Evolutionary conservation across 1,140 invertebrate genomes (phyloP), one percentile per base, ranked within the genome.

Genomic region (Leptopilina clavipes): DNA sequence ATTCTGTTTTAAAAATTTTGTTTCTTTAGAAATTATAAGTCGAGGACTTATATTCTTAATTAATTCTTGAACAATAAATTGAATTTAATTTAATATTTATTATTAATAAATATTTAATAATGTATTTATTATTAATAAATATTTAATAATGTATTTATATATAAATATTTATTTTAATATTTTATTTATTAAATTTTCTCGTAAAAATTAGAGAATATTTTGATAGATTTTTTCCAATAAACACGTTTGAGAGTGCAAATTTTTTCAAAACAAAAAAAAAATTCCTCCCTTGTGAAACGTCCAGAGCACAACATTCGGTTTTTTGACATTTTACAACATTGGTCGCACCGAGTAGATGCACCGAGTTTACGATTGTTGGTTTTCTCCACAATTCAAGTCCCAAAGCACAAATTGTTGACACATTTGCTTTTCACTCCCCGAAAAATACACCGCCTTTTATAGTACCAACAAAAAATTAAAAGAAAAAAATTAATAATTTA

Each of bases 231-330:
- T 9, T 5, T 40, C n/a, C 48, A 65, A 25, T 1, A 1, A 65
- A 65, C 14, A 14, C 59, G 59, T 65, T 65, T 65, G 22, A 65
- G 59, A 65, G 31, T 65, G 59, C 59, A 65, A 19, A 31, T 31
- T 1, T 31, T n/a, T n/a, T n/a, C n/a, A n/a, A n/a, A n/a, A n/a
- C n/a, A 14, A 14, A 31, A 31, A 31, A 65, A 65, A 12, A 22
- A 7, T 12, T 19, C 10, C 52, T 10, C 5, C 22, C 59, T 37
- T 65, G 25, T 37, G 59, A 65, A 65, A 31, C 59, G 54, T 65
- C 10, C 56, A 31, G 19, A 65, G 59, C 59, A 65, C 59, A 6
- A 65, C 48, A 52, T 65, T 65, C 59, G 59, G 25, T n/a, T 31
- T 65, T 65, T 14, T 7, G 1, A 52, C 14, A n/a, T 12, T 59